Percentiles rank a stretch among this genome's conserved stretches.
Conservation (phyloP, 2,113 vertebrate genomes). For the Gopherus evgoodei region DNA sequence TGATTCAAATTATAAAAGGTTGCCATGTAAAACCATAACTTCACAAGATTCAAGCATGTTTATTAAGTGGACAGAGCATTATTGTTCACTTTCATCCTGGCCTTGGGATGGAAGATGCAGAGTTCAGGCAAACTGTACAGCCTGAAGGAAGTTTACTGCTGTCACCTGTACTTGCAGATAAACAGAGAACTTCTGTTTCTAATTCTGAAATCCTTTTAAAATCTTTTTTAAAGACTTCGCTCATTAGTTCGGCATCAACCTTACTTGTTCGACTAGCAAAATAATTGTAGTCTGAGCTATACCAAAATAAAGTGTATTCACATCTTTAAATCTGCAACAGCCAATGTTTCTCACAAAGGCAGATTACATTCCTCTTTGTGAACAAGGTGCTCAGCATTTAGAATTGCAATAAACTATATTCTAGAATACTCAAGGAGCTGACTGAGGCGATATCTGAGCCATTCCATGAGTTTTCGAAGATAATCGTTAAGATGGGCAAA, state of each 20-base stretch:
- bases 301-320: not conserved
- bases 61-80: not conserved
- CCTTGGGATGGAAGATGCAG: fast-evolving
- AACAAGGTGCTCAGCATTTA: not conserved
- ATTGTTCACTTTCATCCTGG: not conserved
- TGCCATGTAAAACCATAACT: not conserved
- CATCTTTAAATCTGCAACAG: not conserved
- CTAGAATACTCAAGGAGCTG: not conserved
- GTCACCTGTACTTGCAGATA: not conserved
- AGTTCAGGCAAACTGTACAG: not conserved
- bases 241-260: not conserved
- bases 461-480: too few species aligned
- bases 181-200: not conserved
- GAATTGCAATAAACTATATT: not conserved
- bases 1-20: not conserved
- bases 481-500: too few species aligned
- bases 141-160: not conserved
- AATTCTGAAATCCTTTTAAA: not conserved
- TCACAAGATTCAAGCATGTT: not conserved
- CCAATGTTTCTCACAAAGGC: not conserved
- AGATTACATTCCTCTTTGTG: not conserved
- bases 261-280: not conserved
- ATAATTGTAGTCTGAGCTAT: not conserved
- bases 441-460: not conserved
- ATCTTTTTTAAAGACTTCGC: not conserved